Base-by-base conservation (phyloP, 1,140 invertebrate genomes). In the Lasioglossum baleicum region DNA sequence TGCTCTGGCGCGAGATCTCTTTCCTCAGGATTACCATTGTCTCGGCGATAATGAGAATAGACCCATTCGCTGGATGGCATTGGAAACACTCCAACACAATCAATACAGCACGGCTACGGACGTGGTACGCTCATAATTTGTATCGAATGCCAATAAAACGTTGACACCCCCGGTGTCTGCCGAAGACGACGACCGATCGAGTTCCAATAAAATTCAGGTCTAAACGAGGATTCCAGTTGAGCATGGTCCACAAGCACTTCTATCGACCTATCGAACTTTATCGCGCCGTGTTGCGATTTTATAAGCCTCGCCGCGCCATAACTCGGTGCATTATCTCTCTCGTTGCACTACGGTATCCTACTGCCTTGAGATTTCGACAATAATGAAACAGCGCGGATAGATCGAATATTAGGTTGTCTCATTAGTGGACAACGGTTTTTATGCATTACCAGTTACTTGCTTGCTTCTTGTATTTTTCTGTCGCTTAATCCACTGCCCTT, bases 31-130 rank as follows among this genome's bases (percentile, higher is more conserved):
- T 91, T 99, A 99, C 92, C 97, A 98, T 91, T 98, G 98, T 91
- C 94, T 99, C 53, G 98, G 97, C 0, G 98, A 99, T 92, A 98
- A 98, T 91, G 98, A 99, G 90, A 98, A 98, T 91, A 94, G 98
- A 73, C 98, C 98, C 0, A 95, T 99, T 75, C 98, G 98, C 92
- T 99, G 98, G 98, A 96, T 99, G 93, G 96, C 98, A n/a, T 93
- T 98, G 53, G 98, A 99, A 91, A 96, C 96, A 35, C 92, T 99
- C 63, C 93, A 97, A 26, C 96, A 96, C 83, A 96, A 96, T 86
- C 95, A 96, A 87, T 98, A 96, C 87, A 96, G 95, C 58, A 95
- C 95, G 10, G 95, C 97, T 31, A 96, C 96, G 74, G 98, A 98
- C 94, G 96, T 98, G 93, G 96, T 98, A 94, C 95, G 95, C 56